phyloP scores from a whole-genome alignment of 2,888 invertebrate species.

The Drosophila sordidula region DNA sequence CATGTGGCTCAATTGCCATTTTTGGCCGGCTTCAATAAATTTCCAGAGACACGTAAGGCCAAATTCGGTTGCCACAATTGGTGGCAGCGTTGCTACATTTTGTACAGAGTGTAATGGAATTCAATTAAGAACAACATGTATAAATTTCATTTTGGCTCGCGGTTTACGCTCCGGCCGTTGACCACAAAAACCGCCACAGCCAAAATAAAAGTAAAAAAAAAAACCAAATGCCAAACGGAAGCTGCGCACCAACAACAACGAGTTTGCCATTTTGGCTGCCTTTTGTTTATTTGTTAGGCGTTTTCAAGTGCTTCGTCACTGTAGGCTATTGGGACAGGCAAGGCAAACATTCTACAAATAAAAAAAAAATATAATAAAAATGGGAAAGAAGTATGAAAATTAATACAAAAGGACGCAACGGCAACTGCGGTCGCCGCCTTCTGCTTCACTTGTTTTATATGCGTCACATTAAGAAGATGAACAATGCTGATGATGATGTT shows the following conservation, averaged over 20 bases:
- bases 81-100: conserved; percentile 21
- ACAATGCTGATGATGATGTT: conserved; percentile 15
- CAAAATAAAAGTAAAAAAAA: conserved; percentile 35
- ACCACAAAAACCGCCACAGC: conserved; percentile 27
- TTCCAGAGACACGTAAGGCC: conserved; percentile 30
- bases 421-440: conserved; percentile 33
- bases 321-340: conserved; percentile 11
- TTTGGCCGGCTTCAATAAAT: conserved; percentile 58
- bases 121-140: conserved; percentile 63
- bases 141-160: conserved; percentile 45
- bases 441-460: conserved; percentile 38
- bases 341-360: conserved; percentile 56
- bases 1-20: conserved; percentile 38
- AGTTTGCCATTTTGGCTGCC: conserved; percentile 47
- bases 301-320: conserved; percentile 39
- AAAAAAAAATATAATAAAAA: conserved; percentile 68
- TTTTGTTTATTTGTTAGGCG: conserved; percentile 70
- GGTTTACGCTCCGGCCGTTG: conserved; percentile 30
- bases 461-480: conserved; percentile 19
- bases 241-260: conserved; percentile 41
- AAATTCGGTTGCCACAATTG: conserved; percentile 40
- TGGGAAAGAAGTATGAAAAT: conserved; percentile 71
- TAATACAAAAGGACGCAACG: conserved; percentile 62
- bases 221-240: conserved; percentile 53
- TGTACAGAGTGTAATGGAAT: conserved; percentile 55